These are phyloP conservation scores for Julus scandinavius DNA, from an alignment of 2,888 invertebrate genomes.

Conservation along the genomic window DNA sequence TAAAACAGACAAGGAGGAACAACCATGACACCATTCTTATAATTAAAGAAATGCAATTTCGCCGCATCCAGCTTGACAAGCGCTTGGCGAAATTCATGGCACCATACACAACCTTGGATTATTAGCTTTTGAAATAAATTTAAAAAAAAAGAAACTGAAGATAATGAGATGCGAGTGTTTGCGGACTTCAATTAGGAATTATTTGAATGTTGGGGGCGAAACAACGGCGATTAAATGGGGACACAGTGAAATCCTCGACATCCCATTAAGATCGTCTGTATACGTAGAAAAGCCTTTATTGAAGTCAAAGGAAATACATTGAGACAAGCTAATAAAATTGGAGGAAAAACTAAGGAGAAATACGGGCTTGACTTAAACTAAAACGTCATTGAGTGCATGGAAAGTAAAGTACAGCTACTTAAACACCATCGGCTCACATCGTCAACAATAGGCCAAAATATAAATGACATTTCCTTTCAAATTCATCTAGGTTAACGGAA, in stretches of 20 bases:
- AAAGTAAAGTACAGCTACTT: too few species aligned
- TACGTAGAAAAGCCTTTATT: too few species aligned
- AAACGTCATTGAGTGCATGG: too few species aligned
- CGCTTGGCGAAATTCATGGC: constrained; percentile 25
- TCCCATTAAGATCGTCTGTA: not conserved
- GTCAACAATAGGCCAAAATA: too few species aligned
- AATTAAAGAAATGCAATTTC: constrained; percentile 40
- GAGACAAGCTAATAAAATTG: not conserved
- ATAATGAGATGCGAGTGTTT: constrained; percentile 12
- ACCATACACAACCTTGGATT: constrained; percentile 28
- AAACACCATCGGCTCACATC: too few species aligned
- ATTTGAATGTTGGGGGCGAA: constrained; percentile 17
- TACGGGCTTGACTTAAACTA: too few species aligned
- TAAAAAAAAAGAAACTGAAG: not conserved
- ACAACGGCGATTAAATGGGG: constrained; percentile 18
- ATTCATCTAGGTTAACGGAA: too few species aligned
- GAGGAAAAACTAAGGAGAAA: too few species aligned
- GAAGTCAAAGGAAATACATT: not conserved
- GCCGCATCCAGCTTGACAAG: constrained; percentile 37
- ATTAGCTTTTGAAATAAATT: not conserved
- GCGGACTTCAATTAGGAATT: constrained; percentile 28
- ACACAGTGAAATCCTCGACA: not conserved
- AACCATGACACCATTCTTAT: constrained; percentile 46
- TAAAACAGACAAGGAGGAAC: constrained; percentile 13
- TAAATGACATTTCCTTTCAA: too few species aligned